These are phyloP conservation scores for Phacellophora camtschatica DNA, from an alignment of 30 jellyfish, hydroid and myxozoan genomes.

Conservation along the genomic window DNA sequence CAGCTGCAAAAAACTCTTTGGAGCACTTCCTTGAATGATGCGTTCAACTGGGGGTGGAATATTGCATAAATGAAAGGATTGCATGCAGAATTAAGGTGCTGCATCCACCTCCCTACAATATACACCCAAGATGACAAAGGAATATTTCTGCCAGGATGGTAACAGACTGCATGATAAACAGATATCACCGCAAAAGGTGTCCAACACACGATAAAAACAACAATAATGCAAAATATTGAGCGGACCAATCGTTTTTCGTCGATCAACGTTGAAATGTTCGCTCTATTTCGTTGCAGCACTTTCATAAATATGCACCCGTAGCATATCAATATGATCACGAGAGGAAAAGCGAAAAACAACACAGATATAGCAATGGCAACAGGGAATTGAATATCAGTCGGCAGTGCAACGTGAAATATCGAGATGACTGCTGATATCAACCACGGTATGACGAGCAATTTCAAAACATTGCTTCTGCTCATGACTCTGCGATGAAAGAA, in stretches of 20 bases:
- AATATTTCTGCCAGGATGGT: too few species aligned
- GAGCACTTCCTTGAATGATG: background rate
- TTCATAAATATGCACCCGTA: background rate
- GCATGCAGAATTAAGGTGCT: background rate
- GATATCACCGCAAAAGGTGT: too few species aligned
- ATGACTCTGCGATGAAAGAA: background rate
- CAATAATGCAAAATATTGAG: too few species aligned
- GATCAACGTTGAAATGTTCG: too few species aligned
- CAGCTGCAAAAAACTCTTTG: background rate
- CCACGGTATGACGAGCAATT: slow-evolving; percentile 10
- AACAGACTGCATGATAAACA: too few species aligned
- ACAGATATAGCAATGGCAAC: background rate
- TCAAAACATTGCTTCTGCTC: background rate
- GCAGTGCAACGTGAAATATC: background rate
- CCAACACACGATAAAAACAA: too few species aligned
- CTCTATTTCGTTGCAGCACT: background rate
- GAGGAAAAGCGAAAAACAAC: background rate
- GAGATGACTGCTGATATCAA: background rate
- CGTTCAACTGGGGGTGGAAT: background rate
- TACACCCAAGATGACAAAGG: too few species aligned
- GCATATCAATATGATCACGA: background rate
- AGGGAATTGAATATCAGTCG: too few species aligned
- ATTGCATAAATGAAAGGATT: background rate
- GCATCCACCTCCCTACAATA: background rate
- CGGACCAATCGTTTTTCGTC: too few species aligned